Conservation (phyloP, 2,113 vertebrate species). For the Arothron firmamentum region DNA sequence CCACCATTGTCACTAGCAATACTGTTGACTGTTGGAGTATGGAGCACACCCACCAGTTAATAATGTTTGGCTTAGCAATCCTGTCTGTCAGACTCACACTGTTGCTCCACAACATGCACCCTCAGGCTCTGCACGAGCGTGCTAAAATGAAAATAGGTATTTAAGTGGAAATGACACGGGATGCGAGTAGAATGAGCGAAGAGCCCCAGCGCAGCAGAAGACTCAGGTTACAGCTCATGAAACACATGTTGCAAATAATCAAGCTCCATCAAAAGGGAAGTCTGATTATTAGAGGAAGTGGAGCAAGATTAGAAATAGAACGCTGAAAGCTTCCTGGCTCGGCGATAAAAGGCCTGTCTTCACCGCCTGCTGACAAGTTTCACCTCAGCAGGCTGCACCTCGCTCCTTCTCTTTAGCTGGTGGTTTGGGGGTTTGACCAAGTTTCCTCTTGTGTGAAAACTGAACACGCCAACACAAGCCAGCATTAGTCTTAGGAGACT, state of each 20-base stretch:
- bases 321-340: slow-evolving; percentile 24
- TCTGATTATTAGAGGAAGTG: slow-evolving; percentile 20
- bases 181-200: slow-evolving; percentile 1
- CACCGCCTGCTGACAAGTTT: slow-evolving; percentile 22
- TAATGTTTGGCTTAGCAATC: slow-evolving; percentile 48
- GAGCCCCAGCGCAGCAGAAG: neutral
- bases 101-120: slow-evolving; percentile 15
- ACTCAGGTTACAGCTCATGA: slow-evolving; percentile 21
- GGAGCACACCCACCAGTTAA: slow-evolving; percentile 36
- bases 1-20: too few species aligned
- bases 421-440: slow-evolving; percentile 16
- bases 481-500: slow-evolving; percentile 7
- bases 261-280: slow-evolving; percentile 25
- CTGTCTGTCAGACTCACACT: slow-evolving; percentile 50
- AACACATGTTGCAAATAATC: slow-evolving; percentile 12
- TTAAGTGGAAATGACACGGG: slow-evolving; percentile 31
- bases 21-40: neutral
- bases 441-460: slow-evolving; percentile 27
- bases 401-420: slow-evolving; percentile 3
- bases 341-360: slow-evolving; percentile 31
- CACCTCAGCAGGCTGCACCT: slow-evolving; percentile 19
- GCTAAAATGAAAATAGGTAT: too few species aligned
- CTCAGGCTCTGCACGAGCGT: slow-evolving; percentile 11
- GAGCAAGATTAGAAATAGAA: slow-evolving; percentile 10
- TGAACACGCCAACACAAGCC: slow-evolving; percentile 14